phyloP scores from a whole-genome alignment of 2,888 invertebrate genomes.

The Meliscaeva auricollis region DNA sequence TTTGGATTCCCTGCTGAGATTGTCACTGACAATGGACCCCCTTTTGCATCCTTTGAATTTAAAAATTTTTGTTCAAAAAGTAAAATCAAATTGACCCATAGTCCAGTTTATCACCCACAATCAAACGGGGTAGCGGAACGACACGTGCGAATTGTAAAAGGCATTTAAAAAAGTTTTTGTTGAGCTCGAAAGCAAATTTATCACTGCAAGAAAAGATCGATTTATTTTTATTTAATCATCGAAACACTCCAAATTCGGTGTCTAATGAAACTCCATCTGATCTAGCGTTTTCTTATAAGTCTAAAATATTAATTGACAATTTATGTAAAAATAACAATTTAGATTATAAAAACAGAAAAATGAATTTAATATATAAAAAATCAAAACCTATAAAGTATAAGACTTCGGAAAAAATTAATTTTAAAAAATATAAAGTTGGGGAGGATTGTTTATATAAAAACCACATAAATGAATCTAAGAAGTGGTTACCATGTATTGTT shows the following conservation, averaged over 20 bases:
- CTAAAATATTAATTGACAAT: conserved; percentile 38
- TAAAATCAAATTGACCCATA: conserved; percentile 39
- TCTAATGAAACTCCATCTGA: conserved; percentile 47
- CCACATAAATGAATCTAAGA: conserved; percentile 7
- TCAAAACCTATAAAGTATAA: conserved; percentile 6
- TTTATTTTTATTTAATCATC: conserved; percentile 31
- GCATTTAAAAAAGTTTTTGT: conserved; percentile 28
- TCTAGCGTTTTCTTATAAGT: conserved; percentile 35
- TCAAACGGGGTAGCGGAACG: conserved; percentile 41
- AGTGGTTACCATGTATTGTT: conserved; percentile 24
- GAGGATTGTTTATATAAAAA: conserved; percentile 41
- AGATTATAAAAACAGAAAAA: neutral
- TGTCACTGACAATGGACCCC: conserved; percentile 43
- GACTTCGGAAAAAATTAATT: conserved; percentile 3
- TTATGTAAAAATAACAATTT: conserved; percentile 24
- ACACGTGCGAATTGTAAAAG: conserved; percentile 32
- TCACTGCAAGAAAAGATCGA: conserved; percentile 22
- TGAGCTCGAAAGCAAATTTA: conserved; percentile 35
- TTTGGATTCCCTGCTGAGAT: conserved; percentile 48
- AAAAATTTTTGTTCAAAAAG: conserved; percentile 28
- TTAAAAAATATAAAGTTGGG: conserved; percentile 19
- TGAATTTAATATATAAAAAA: neutral
- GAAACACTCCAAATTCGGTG: conserved; percentile 45
- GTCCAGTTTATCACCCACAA: conserved; percentile 32
- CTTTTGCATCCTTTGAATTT: conserved; percentile 41